Evolutionary conservation across 2,797 vertebrate species (phyloP).

Genomic region (Poecilia velifera): DNA sequence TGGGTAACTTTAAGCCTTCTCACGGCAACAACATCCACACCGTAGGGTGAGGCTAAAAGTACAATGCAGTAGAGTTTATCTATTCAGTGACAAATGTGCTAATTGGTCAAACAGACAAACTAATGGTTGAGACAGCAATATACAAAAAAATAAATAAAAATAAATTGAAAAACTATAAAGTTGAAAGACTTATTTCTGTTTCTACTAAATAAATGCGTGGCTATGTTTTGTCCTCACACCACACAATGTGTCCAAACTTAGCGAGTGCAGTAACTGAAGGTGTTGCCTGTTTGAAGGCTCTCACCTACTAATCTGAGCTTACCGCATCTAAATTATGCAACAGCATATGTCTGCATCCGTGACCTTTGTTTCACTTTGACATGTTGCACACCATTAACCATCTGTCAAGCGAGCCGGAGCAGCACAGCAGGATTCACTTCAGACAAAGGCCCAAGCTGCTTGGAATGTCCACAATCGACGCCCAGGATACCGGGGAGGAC

Average conservation of each 20-base stretch:
- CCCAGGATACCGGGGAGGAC: conserved; percentile 8
- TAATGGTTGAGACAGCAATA: not conserved
- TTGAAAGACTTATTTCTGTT: not conserved
- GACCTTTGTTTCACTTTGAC: conserved; percentile 66
- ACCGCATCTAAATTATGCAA: conserved; percentile 56
- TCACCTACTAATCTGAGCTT: conserved; percentile 39
- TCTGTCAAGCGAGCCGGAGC: conserved; percentile 65
- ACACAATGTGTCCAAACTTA: conserved; percentile 1
- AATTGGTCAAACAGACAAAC: not conserved
- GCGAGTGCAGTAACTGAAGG: not conserved
- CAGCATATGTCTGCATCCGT: conserved; percentile 42
- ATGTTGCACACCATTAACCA: conserved; percentile 70
- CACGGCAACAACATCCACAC: not conserved
- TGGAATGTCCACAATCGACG: conserved; percentile 56
- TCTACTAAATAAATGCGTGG: not conserved
- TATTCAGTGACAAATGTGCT: not conserved
- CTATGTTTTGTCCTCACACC: not conserved
- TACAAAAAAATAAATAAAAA: not conserved
- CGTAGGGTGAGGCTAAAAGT: too few species aligned
- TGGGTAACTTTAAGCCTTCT: not conserved
- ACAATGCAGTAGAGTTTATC: not conserved
- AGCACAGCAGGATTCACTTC: conserved; percentile 59
- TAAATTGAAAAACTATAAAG: not conserved
- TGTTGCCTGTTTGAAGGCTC: conserved; percentile 22
- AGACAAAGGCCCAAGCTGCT: conserved; percentile 66